Conservation (phyloP, 2,888 invertebrate genomes). For the Tetropium fuscum region DNA sequence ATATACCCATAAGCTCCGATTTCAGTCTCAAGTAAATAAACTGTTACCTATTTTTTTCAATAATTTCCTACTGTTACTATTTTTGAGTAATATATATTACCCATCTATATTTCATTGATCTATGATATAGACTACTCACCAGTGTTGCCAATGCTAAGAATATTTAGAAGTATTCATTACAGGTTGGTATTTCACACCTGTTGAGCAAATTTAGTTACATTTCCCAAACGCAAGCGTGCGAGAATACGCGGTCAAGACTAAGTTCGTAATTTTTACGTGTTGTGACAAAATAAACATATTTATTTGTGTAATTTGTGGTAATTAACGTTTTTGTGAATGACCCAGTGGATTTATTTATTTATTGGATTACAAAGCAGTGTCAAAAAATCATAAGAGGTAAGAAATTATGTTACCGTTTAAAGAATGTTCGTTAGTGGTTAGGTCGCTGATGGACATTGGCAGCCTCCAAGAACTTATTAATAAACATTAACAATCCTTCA, state of each 20-base stretch:
- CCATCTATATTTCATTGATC: too few relatives aligned
- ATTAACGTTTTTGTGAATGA: conserved; percentile 12
- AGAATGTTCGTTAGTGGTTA: conserved; percentile 14
- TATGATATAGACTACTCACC: too few relatives aligned
- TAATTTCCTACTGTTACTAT: too few relatives aligned
- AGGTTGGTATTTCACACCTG: conserved; percentile 29
- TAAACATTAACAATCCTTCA: too few relatives aligned
- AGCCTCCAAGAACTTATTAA: not conserved
- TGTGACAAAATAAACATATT: conserved; percentile 10
- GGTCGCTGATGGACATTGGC: conserved; percentile 6
- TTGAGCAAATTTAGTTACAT: conserved; percentile 21
- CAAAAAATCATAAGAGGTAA: conserved; percentile 16
- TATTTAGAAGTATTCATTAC: not conserved
- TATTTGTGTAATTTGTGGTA: conserved; percentile 9
- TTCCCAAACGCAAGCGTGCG: conserved; percentile 24
- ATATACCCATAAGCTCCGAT: too few relatives aligned
- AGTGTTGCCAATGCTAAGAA: conserved; percentile 10
- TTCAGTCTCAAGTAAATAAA: too few relatives aligned
- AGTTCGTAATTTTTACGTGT: conserved; percentile 28
- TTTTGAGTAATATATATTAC: too few relatives aligned
- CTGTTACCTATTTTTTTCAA: too few relatives aligned
- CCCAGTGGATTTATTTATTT: conserved; percentile 3
- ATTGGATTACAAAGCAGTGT: conserved; percentile 23
- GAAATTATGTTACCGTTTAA: conserved; percentile 15
- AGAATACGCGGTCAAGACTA: conserved; percentile 21